Base-by-base conservation (phyloP, 2,888 invertebrate genomes). In the Automeris io region DNA sequence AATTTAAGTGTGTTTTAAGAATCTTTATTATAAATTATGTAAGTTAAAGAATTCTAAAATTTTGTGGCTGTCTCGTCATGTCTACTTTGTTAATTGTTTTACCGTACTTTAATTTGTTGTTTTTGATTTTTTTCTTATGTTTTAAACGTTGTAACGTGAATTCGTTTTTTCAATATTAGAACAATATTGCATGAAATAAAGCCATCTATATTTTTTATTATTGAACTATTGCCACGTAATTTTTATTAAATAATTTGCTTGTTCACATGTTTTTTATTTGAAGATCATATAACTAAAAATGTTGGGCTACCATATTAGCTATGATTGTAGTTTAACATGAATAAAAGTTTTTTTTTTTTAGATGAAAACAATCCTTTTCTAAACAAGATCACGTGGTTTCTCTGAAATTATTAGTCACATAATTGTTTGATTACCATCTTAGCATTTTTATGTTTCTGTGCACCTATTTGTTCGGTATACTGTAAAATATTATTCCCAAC, bases 181-280 rank as follows among this genome's bases (percentile, higher is more conserved):
- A 3, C 22, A 13, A n/a, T 26, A 7, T 26, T 13, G 13, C 8
- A 13, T 26, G 8, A 16, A 6, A 16, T 26, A 2, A 26, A 26
- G 7, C 16, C 13, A 16, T 29, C n/a, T 29, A 29, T 29, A 29
- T 16, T 29, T 26, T 16, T 29, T n/a, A 16, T 29, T 29, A 29
- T 16, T 16, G n/a, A 8, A 29, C 16, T 29, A 13, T 26, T n/a
- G n/a, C n/a, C n/a, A n/a, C n/a, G 8, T 16, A 13, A n/a, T n/a
- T 29, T 29, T 29, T 29, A 29, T 29, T 29, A 29, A 29, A 29
- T 2, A 29, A 16, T 29, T 16, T 29, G 16, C 13, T 29, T 29
- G 29, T 29, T 29, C 29, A 16, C 8, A 16, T 29, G 11, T 29
- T 26, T 24, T 24, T 9, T 9, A 24, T 24, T 29, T 26, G 12